These are phyloP conservation scores for Narcine bancroftii DNA, from an alignment of 2,113 vertebrate genomes.

Conservation along the genomic window DNA sequence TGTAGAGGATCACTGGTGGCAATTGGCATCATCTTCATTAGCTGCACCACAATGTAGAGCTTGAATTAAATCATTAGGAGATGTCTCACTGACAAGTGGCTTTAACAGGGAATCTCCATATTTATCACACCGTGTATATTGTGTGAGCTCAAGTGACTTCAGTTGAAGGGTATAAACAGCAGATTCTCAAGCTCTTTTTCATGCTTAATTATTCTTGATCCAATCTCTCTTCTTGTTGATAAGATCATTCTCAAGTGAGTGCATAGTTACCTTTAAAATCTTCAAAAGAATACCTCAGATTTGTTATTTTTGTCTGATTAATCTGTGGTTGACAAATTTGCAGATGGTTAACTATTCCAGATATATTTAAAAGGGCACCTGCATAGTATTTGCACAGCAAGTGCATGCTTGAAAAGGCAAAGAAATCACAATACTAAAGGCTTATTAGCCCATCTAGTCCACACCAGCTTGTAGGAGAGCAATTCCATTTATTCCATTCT, in stretches of 20 bases:
- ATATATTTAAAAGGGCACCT: neutral
- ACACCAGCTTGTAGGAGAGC: no score
- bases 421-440: neutral
- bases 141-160: neutral
- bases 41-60: neutral
- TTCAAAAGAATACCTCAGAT: neutral
- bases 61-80: neutral
- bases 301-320: constrained; percentile 8
- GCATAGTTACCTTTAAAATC: neutral
- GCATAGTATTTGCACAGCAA: neutral
- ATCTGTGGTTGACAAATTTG: neutral
- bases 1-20: neutral
- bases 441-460: no score
- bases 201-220: neutral
- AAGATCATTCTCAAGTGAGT: neutral
- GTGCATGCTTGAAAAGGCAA: neutral
- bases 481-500: no score
- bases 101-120: neutral
- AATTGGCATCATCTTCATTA: neutral
- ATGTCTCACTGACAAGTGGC: neutral
- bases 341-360: neutral
- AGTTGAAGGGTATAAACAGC: neutral
- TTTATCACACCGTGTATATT: neutral
- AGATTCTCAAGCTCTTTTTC: neutral
- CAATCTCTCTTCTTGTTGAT: constrained; percentile 4